Evolutionary conservation across 1,140 invertebrate genomes (phyloP), one percentile per base, ranked within the genome.

Genomic region (Diorhabda carinulata): DNA sequence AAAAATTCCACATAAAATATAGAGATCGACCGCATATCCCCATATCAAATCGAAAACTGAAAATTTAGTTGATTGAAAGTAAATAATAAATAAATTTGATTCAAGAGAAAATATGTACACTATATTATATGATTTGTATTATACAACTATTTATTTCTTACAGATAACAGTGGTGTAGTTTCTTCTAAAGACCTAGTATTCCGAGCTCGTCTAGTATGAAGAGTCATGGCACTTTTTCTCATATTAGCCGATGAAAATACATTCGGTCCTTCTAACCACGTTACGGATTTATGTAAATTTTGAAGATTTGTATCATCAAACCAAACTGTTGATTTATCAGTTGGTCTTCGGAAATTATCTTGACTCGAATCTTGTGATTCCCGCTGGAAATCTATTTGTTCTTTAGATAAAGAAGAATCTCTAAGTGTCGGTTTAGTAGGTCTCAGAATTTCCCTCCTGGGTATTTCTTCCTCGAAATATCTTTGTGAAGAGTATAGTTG

Each of bases 91-190:
- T 25, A 25, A 25, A 25, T 25, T 25, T 25, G 25, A 25, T 25
- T 25, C 25, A 25, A 25, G 25, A 25, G 25, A 25, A 25, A 25
- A 25, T 25, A 25, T 25, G 25, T 25, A 25, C 25, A 25, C 25
- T 25, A 25, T 25, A 25, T 25, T 25, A 25, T 25, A 25, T 25
- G 25, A 25, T 25, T 25, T 25, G 25, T 25, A 25, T 25, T 25
- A 25, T 25, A 25, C 25, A 25, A 25, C 25, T 25, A 25, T 25
- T 25, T 25, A 25, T 25, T 25, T 25, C 25, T 25, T 25, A 25
- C 25, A 25, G 58, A 25, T 41, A 67, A 67, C 44, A 67, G 45
- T 25, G 65, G 65, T 43, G 65, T 67, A 43, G 65, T 67, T 67
- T 67, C 65, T 67, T 44, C 65, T 4, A 44, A 45, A 47, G 65